phyloP scores from a whole-genome alignment of 2,797 vertebrate genomes.

The Taenioides sp. region DNA sequence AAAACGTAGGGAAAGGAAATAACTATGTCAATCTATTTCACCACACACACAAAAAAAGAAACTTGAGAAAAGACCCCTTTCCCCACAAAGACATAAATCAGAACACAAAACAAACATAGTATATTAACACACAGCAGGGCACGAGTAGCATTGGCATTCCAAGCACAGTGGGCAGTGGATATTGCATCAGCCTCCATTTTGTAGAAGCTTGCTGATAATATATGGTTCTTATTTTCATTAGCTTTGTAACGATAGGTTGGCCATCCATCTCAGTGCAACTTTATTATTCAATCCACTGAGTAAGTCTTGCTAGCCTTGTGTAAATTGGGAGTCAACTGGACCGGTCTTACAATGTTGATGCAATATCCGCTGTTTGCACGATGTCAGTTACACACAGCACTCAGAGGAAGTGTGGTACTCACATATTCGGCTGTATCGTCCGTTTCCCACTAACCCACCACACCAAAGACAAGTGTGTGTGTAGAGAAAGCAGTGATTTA shows the following conservation, averaged over 20 bases:
- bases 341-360: conserved; percentile 59
- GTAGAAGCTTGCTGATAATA: conserved; percentile 28
- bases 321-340: conserved; percentile 19
- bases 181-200: conserved; percentile 73
- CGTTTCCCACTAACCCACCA: conserved; percentile 91
- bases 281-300: conserved; percentile 39
- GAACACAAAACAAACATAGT: conserved; percentile 35
- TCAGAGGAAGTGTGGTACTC: conserved; percentile 80
- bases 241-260: conserved; percentile 18
- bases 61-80: background rate
- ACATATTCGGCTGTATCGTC: conserved; percentile 98
- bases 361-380: conserved; percentile 66
- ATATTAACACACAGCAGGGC: conserved; percentile 50
- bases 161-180: conserved; percentile 62
- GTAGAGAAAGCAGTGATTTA: conserved; percentile 65
- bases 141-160: conserved; percentile 58
- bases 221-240: conserved; percentile 25
- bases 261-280: conserved; percentile 30
- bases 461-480: conserved; percentile 71
- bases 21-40: conserved; percentile 27
- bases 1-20: background rate
- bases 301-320: conserved; percentile 25
- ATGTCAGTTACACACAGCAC: conserved; percentile 62
- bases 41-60: conserved; percentile 26
- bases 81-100: conserved; percentile 20